These are phyloP conservation scores for Antechinus stuartii DNA, from an alignment of 2,113 vertebrate genomes.

Conservation along the genomic window DNA sequence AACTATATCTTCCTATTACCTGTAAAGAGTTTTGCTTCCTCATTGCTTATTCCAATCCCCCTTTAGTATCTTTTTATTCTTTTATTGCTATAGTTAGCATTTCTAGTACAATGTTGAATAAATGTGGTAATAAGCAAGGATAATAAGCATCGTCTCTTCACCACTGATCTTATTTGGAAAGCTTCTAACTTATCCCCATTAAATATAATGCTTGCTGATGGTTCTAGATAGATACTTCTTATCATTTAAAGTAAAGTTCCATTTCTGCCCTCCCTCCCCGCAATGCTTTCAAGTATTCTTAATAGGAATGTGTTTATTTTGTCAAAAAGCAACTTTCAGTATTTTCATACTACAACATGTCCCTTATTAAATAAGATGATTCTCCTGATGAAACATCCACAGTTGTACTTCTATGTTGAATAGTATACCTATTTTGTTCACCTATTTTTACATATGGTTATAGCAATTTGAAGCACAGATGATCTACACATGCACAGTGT, in stretches of 20 bases:
- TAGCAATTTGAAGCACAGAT: accelerated
- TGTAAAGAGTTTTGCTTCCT: background rate
- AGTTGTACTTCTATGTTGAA: background rate
- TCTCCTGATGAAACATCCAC: background rate
- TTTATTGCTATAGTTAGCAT: background rate
- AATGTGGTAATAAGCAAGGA: background rate
- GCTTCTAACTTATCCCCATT: background rate
- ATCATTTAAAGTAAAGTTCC: no score
- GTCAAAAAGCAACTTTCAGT: background rate
- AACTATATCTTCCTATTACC: background rate
- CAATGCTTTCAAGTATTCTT: background rate
- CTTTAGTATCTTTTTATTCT: background rate
- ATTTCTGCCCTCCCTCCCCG: no score
- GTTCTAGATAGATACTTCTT: no score
- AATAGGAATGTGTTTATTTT: background rate
- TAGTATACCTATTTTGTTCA: accelerated
- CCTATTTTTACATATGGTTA: background rate
- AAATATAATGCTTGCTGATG: no score
- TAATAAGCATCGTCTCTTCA: background rate
- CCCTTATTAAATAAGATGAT: background rate
- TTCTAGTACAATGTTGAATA: background rate
- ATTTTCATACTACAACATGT: background rate
- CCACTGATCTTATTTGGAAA: background rate
- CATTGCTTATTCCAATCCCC: background rate
- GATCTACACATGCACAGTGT: accelerated